These are phyloP conservation scores for Monochamus saltuarius DNA, from an alignment of 1,140 invertebrate genomes.

Conservation along the genomic window DNA sequence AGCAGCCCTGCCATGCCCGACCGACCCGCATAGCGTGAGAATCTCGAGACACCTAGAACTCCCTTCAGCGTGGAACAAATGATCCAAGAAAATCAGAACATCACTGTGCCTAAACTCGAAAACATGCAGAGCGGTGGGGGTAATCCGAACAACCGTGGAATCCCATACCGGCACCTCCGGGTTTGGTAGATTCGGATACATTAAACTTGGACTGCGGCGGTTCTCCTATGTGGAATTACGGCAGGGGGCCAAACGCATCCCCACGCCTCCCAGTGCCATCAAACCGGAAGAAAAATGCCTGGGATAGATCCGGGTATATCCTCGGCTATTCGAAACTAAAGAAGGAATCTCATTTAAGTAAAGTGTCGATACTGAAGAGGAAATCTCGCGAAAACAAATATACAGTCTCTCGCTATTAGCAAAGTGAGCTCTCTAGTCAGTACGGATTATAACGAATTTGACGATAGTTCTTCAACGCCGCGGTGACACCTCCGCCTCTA, in stretches of 20 bases:
- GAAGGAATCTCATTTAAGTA: conserved; percentile 57
- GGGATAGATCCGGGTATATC: neutral
- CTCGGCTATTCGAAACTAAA: conserved; percentile 29
- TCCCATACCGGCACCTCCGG: conserved; percentile 54
- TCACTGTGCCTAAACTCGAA: conserved; percentile 6
- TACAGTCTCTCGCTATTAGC: conserved; percentile 49
- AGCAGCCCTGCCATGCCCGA: conserved; percentile 61
- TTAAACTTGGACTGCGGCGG: conserved; percentile 68
- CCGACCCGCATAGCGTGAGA: conserved; percentile 61
- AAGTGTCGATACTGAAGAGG: conserved; percentile 59
- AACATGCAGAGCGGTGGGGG: conserved; percentile 35
- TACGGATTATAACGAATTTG: conserved; percentile 65
- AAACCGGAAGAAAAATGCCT: conserved; percentile 17
- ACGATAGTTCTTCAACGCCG: conserved; percentile 62
- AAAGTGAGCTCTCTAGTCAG: conserved; percentile 62
- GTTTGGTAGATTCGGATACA: conserved; percentile 59
- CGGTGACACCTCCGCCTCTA: conserved; percentile 57
- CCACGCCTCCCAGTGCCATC: conserved; percentile 32
- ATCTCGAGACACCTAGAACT: conserved; percentile 58
- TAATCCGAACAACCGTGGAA: conserved; percentile 54
- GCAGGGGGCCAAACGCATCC: conserved; percentile 47
- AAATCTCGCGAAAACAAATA: conserved; percentile 56
- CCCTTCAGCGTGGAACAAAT: conserved; percentile 36
- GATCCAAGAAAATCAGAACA: conserved; percentile 22
- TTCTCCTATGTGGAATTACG: conserved; percentile 67